Percentiles rank a stretch among this genome's conserved stretches.
phyloP scores from a whole-genome alignment of 2,888 invertebrate species.

The Lasius fuliginosus region DNA sequence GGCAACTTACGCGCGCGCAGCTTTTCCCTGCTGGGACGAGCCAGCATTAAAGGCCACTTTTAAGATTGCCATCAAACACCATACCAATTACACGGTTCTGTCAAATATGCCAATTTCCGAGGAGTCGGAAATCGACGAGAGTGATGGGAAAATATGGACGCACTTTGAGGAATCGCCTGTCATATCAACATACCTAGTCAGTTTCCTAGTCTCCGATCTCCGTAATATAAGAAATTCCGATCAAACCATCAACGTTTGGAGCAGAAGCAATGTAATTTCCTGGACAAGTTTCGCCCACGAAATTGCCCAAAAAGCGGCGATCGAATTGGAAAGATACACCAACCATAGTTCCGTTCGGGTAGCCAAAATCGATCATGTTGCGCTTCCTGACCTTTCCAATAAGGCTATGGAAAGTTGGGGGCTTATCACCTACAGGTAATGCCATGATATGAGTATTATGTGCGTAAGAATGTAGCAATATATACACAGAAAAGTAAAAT shows the following conservation, averaged over 20 bases:
- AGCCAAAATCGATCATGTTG: constrained; percentile 92
- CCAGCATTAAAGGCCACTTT: constrained; percentile 91
- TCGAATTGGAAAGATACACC: constrained; percentile 84
- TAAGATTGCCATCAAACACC: constrained; percentile 89
- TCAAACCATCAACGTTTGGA: constrained; percentile 66
- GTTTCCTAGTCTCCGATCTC: constrained; percentile 88
- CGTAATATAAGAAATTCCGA: constrained; percentile 71
- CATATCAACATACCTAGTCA: constrained; percentile 88
- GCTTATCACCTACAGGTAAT: constrained; percentile 91
- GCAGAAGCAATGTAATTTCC: constrained; percentile 75
- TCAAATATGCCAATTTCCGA: constrained; percentile 79
- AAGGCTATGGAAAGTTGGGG: constrained; percentile 99
- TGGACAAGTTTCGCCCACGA: constrained; percentile 80
- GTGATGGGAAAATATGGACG: constrained; percentile 50
- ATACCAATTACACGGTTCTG: constrained; percentile 84
- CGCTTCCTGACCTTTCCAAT: constrained; percentile 94
- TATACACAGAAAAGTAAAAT: not conserved
- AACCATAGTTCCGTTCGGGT: constrained; percentile 75
- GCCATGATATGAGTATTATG: not conserved
- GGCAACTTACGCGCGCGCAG: constrained; percentile 89
- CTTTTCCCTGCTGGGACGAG: constrained; percentile 93
- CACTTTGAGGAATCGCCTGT: constrained; percentile 76
- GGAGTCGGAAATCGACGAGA: constrained; percentile 22
- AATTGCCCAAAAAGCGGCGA: constrained; percentile 87
- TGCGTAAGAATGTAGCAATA: not conserved